Evolutionary conservation across 2,113 vertebrate genomes (phyloP).

Genomic region (Nerophis lumbriciformis): DNA sequence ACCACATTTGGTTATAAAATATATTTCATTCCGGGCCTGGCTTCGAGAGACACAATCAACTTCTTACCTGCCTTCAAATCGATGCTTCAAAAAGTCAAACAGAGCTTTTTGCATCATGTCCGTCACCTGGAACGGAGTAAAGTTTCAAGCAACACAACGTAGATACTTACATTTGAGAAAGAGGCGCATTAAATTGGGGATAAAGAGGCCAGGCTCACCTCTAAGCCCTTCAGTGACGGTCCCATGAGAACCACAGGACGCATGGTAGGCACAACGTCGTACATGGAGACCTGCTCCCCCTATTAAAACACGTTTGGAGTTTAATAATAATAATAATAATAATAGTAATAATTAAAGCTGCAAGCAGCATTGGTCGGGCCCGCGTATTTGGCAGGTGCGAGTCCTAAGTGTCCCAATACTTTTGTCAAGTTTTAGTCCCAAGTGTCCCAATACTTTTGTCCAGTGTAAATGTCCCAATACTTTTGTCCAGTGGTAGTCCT

Average conservation of each 20-base stretch:
- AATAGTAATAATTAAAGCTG: no score
- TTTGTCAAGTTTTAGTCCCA: no score
- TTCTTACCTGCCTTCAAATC: slow-evolving; percentile 92
- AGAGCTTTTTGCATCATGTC: slow-evolving; percentile 99
- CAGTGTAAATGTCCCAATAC: no score
- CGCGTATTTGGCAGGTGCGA: no score
- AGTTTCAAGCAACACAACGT: not conserved
- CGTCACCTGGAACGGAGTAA: slow-evolving; percentile 82
- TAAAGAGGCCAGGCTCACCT: slow-evolving; percentile 70
- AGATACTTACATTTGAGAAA: not conserved
- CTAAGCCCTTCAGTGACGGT: slow-evolving; percentile 95
- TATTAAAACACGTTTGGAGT: slow-evolving; percentile 35
- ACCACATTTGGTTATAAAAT: not conserved
- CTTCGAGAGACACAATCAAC: not conserved
- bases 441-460: no score
- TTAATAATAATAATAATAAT: no score
- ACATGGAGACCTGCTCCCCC: slow-evolving; percentile 93
- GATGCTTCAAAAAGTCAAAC: slow-evolving; percentile 98
- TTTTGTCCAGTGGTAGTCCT: no score
- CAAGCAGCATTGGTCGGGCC: no score
- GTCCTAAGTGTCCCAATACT: no score
- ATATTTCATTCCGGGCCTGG: not conserved
- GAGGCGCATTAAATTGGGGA: not conserved
- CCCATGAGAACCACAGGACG: slow-evolving; percentile 97
- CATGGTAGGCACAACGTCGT: slow-evolving; percentile 99